Conservation (phyloP, 1,140 invertebrate species). For the Laupala kohalensis region DNA sequence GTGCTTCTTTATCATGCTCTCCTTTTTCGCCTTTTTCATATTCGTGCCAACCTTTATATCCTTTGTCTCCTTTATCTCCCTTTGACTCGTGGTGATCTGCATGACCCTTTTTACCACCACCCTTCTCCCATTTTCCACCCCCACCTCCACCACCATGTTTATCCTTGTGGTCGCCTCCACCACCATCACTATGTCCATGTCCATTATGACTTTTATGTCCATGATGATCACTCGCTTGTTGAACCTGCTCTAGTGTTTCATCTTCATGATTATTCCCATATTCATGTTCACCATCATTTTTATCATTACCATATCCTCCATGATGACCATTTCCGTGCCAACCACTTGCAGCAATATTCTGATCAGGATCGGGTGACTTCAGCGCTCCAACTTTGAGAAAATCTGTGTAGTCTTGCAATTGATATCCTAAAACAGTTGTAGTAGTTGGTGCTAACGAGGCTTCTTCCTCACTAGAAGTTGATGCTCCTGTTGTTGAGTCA, state of each 20-base stretch:
- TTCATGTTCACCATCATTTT: background rate
- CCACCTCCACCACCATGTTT: background rate
- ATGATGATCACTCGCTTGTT: no score
- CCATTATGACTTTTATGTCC: background rate
- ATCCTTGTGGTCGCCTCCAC: background rate
- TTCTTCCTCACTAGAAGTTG: background rate
- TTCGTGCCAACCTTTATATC: slow-evolving; percentile 14
- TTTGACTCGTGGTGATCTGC: slow-evolving; percentile 5
- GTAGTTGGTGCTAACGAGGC: background rate
- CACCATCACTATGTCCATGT: background rate
- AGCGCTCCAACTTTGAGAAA: background rate
- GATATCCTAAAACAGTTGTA: background rate
- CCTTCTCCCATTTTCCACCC: slow-evolving; percentile 6
- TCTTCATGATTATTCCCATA: background rate
- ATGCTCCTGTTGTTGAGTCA: background rate
- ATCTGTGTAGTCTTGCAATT: background rate
- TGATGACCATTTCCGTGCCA: background rate
- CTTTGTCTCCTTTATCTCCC: slow-evolving; percentile 13
- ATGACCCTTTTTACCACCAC: slow-evolving; percentile 14
- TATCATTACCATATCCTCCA: no score
- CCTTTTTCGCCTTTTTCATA: slow-evolving; percentile 15
- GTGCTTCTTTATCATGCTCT: slow-evolving; percentile 15
- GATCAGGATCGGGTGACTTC: background rate
- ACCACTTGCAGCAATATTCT: background rate
- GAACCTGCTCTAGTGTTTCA: background rate